Evolutionary conservation across 2,113 vertebrate species (phyloP).

Genomic region (Brachirus orientalis): DNA sequence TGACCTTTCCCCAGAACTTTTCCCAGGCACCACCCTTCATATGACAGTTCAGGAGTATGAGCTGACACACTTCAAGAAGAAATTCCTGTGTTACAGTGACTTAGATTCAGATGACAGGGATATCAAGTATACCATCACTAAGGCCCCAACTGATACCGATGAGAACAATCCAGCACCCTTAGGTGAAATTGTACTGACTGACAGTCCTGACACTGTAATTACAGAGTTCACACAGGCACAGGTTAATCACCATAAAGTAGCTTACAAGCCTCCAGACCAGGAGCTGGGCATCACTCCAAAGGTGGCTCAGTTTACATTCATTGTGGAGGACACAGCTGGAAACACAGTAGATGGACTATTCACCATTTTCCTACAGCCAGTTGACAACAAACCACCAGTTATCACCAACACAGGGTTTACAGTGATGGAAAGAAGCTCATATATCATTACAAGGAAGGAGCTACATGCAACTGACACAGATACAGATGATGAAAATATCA

Average conservation of each 20-base stretch:
- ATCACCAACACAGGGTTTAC: constrained; percentile 93
- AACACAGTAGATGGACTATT: constrained; percentile 88
- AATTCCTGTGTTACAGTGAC: constrained; percentile 90
- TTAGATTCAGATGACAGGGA: constrained; percentile 94
- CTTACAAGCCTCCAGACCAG: constrained; percentile 89
- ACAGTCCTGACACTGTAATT: constrained; percentile 85
- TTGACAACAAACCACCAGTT: constrained; percentile 94
- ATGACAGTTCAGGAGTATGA: constrained; percentile 93
- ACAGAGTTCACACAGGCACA: constrained; percentile 95
- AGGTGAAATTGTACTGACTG: constrained; percentile 89
- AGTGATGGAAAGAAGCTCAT: constrained; percentile 84
- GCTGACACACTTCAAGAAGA: constrained; percentile 88
- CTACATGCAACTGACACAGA: constrained; percentile 85
- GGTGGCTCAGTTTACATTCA: constrained; percentile 92
- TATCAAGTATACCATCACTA: constrained; percentile 87
- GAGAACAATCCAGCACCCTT: constrained; percentile 86
- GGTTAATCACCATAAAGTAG: constrained; percentile 96
- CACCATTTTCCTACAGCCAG: constrained; percentile 91
- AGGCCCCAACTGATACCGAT: constrained; percentile 89
- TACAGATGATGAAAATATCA: constrained; percentile 83
- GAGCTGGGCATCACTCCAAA: constrained; percentile 93
- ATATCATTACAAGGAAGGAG: constrained; percentile 83
- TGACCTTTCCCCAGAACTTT: constrained; percentile 87
- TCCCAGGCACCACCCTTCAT: constrained; percentile 86
- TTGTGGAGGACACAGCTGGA: constrained; percentile 89